These are phyloP conservation scores for Sycophaga agraensis DNA, from an alignment of 1,140 invertebrate species.

Conservation along the genomic window DNA sequence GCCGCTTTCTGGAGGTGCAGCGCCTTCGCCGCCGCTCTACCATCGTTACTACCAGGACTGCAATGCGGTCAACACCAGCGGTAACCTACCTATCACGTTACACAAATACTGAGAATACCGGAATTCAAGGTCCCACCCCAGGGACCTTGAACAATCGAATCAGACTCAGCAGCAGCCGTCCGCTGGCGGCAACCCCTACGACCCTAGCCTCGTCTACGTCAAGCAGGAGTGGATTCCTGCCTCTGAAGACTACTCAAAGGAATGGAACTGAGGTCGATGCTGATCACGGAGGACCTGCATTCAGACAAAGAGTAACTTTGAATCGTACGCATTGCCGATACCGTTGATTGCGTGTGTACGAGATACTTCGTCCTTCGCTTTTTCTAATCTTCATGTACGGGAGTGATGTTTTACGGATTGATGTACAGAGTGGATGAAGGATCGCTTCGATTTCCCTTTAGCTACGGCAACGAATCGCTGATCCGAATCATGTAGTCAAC, in stretches of 20 bases:
- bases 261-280: slow-evolving; percentile 47
- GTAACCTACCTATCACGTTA: slow-evolving; percentile 54
- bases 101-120: slow-evolving; percentile 59
- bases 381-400: too few species aligned
- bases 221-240: slow-evolving; percentile 54
- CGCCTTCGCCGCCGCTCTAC: slow-evolving; percentile 51
- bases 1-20: slow-evolving; percentile 49
- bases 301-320: too few species aligned
- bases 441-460: too few species aligned
- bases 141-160: slow-evolving; percentile 27
- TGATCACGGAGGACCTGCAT: too few species aligned
- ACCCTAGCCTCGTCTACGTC: slow-evolving; percentile 50
- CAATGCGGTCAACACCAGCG: slow-evolving; percentile 52
- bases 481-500: too few species aligned
- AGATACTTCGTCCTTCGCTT: too few species aligned
- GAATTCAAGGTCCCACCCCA: slow-evolving; percentile 49
- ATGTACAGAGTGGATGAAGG: too few species aligned
- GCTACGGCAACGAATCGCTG: too few species aligned
- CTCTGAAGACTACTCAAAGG: slow-evolving; percentile 47
- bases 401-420: too few species aligned
- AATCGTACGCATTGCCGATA: too few species aligned
- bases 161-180: slow-evolving; percentile 26
- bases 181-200: slow-evolving; percentile 29
- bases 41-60: slow-evolving; percentile 57
- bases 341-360: too few species aligned